phyloP scores from a whole-genome alignment of 2,797 vertebrate species.

The Malacoctenus gilli region DNA sequence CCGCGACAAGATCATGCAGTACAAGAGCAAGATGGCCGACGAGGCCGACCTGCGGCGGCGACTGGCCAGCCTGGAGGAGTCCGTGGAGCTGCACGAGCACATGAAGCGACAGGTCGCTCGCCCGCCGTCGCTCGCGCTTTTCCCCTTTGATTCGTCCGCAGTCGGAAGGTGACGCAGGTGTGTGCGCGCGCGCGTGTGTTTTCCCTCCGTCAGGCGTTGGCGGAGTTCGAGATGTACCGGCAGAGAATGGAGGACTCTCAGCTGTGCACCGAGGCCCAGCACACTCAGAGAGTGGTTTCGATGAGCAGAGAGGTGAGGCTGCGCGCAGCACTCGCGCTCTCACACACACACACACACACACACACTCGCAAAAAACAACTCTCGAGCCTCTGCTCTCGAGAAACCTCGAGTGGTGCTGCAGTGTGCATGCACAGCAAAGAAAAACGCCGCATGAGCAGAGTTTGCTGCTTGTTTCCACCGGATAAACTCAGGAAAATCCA shows the following conservation, averaged over 20 bases:
- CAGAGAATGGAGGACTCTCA: slow-evolving; percentile 95
- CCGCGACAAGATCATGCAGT: slow-evolving; percentile 94
- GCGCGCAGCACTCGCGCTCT: not conserved
- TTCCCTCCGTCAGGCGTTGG: slow-evolving; percentile 81
- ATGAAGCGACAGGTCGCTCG: slow-evolving; percentile 87
- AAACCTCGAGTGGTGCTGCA: too few species aligned
- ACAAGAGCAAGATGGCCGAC: slow-evolving; percentile 92
- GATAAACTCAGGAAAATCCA: too few species aligned
- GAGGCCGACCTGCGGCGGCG: slow-evolving; percentile 92
- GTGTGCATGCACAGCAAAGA: too few species aligned
- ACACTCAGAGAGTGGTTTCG: slow-evolving; percentile 93
- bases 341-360: not conserved
- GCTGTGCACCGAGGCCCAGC: slow-evolving; percentile 94
- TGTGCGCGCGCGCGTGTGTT: too few species aligned
- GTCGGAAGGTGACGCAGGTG: too few species aligned
- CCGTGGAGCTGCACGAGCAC: slow-evolving; percentile 93
- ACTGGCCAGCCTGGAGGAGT: slow-evolving; percentile 93
- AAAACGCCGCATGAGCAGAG: too few species aligned
- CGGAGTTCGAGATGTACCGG: slow-evolving; percentile 96
- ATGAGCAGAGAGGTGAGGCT: slow-evolving; percentile 84
- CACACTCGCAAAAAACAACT: too few species aligned
- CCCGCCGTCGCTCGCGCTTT: not conserved
- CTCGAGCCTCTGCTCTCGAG: too few species aligned
- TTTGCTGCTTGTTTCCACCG: too few species aligned
- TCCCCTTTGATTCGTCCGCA: too few species aligned